phyloP scores from a whole-genome alignment of 2,113 vertebrate genomes.

The Aptenodytes patagonicus region DNA sequence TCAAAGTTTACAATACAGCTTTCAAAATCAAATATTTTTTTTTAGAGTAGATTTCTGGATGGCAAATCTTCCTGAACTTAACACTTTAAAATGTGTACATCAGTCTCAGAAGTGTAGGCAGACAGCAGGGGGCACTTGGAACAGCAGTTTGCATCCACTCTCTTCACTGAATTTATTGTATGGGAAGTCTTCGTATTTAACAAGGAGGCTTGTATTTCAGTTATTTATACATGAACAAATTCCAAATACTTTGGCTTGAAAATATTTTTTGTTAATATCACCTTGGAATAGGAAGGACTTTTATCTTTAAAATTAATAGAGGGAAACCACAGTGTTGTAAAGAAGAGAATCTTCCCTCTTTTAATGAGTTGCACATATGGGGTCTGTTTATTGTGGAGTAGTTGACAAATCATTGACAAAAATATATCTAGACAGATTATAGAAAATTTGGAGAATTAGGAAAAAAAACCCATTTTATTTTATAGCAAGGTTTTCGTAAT shows the following conservation, averaged over 20 bases:
- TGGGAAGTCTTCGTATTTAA: not conserved
- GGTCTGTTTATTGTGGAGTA: not conserved
- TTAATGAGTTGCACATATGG: not conserved
- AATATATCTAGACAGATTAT: not conserved
- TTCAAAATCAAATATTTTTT: not conserved
- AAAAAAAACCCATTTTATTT: not conserved
- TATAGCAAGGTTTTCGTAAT: not conserved
- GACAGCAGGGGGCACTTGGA: conserved; percentile 58
- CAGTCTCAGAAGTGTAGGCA: not conserved
- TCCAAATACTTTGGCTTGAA: not conserved
- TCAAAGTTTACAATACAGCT: not conserved
- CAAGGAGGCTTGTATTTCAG: not conserved
- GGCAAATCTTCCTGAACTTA: not conserved
- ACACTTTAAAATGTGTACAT: fast-evolving
- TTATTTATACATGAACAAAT: not conserved
- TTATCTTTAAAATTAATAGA: not conserved
- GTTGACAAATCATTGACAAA: not conserved
- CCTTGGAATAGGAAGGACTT: not conserved
- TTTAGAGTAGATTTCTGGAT: not conserved
- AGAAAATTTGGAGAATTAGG: not conserved
- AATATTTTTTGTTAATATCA: not conserved
- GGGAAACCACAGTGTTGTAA: not conserved
- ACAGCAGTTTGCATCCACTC: not conserved
- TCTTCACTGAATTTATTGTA: not conserved
- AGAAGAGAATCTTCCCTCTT: not conserved